Conservation (phyloP, 1,140 invertebrate genomes). For the Wasmannia auropunctata region DNA sequence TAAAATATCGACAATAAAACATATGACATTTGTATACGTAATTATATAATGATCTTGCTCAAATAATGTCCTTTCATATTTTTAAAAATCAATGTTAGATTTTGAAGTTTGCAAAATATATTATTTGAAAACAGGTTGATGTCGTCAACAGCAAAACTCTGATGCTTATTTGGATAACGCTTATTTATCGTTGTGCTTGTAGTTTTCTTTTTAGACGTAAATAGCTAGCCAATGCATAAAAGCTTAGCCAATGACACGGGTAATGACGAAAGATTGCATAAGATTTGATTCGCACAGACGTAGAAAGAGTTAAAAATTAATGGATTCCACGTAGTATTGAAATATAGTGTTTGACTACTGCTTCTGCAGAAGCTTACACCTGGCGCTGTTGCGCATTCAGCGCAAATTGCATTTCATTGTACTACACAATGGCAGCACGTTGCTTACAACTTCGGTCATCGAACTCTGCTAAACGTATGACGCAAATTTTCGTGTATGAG, state of each 20-base stretch:
- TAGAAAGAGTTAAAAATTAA: constrained; percentile 47
- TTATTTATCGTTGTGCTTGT: background rate
- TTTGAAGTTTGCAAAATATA: background rate
- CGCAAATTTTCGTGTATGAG: constrained; percentile 57
- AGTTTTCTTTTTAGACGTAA: background rate
- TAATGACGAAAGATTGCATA: constrained; percentile 3
- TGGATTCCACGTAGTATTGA: constrained; percentile 5
- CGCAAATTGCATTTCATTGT: constrained; percentile 71
- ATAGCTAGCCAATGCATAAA: too few species aligned
- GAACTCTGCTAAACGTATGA: constrained; percentile 66
- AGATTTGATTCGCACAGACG: constrained; percentile 21
- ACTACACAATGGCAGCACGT: constrained; percentile 39
- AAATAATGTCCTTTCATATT: background rate
- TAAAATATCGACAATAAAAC: background rate
- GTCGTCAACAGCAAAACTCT: background rate
- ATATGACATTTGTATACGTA: background rate
- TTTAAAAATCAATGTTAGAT: background rate
- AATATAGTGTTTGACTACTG: constrained; percentile 27
- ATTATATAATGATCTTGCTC: background rate
- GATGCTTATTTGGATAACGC: background rate
- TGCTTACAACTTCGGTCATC: constrained; percentile 66
- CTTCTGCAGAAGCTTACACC: constrained; percentile 57
- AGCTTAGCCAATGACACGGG: background rate
- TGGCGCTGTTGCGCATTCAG: constrained; percentile 65
- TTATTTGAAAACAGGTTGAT: background rate